phyloP scores from a whole-genome alignment of 2,888 invertebrate species.

The Sabatieria punctata region DNA sequence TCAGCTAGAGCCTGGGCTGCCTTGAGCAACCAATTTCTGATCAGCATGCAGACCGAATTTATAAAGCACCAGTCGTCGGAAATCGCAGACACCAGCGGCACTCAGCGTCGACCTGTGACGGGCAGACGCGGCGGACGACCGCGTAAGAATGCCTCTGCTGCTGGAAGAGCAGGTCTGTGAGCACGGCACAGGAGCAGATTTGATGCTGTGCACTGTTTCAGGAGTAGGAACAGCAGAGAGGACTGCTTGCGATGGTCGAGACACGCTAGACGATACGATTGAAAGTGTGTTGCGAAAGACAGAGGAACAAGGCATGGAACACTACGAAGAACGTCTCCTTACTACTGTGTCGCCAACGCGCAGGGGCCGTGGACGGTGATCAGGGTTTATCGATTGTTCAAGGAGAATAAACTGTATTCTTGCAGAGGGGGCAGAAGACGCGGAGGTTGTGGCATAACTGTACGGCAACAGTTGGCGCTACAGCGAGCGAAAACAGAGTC shows the following conservation, averaged over 20 bases:
- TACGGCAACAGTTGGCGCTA: slow-evolving; percentile 4
- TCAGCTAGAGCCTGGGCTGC: slow-evolving; percentile 7
- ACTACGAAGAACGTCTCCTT: too few species aligned
- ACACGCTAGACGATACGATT: background rate
- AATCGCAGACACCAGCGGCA: background rate
- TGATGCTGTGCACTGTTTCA: too few species aligned
- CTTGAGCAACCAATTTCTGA: slow-evolving; percentile 2
- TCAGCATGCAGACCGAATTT: background rate
- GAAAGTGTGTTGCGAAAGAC: background rate
- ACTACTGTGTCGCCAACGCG: too few species aligned
- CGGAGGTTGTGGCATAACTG: background rate
- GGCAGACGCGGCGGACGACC: too few species aligned
- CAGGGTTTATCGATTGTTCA: too few species aligned
- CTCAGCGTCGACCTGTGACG: too few species aligned
- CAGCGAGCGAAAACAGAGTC: background rate
- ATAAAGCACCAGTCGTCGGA: background rate
- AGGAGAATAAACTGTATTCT: background rate
- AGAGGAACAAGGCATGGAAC: background rate
- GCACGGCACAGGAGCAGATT: background rate
- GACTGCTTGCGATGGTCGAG: too few species aligned
- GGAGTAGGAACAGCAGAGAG: too few species aligned
- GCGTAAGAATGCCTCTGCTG: too few species aligned
- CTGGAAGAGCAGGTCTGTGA: too few species aligned
- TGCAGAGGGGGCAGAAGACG: background rate
- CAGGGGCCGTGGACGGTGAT: too few species aligned